Conservation (phyloP, 1,140 invertebrate species). For the Oncopodura yosiiana region DNA sequence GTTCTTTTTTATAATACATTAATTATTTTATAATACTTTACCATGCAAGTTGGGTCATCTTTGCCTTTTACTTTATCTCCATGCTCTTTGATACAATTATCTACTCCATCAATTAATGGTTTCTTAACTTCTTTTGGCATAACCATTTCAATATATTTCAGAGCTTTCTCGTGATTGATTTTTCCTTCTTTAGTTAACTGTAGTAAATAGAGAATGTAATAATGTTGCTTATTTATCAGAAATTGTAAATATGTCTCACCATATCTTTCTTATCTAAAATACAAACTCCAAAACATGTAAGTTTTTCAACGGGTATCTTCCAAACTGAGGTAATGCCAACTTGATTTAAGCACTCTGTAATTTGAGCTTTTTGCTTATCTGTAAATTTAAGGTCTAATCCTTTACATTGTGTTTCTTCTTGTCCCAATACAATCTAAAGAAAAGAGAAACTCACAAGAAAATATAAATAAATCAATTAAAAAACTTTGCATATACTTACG, state of each 20-base stretch:
- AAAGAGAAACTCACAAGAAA: background rate
- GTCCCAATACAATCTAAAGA: conserved; percentile 3
- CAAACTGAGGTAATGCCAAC: conserved; percentile 25
- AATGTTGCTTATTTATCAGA: background rate
- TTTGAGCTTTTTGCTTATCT: conserved; percentile 22
- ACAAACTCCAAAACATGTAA: conserved; percentile 31
- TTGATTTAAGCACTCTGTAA: conserved; percentile 23
- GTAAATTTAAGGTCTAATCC: conserved; percentile 20
- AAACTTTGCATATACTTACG: too few species aligned
- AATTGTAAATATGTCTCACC: conserved; percentile 16
- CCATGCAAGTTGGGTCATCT: too few species aligned
- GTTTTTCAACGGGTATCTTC: conserved; percentile 32
- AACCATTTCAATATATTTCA: conserved; percentile 27
- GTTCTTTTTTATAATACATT: too few species aligned
- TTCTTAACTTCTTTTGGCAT: conserved; percentile 22
- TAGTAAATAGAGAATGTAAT: background rate
- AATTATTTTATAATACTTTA: too few species aligned
- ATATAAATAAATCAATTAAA: too few species aligned
- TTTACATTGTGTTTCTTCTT: conserved; percentile 28
- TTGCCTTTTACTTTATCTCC: too few species aligned
- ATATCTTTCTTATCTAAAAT: conserved; percentile 31
- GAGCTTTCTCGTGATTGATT: conserved; percentile 30
- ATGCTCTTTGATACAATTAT: conserved; percentile 31
- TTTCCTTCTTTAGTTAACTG: conserved; percentile 31
- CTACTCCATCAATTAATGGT: conserved; percentile 26